Evolutionary conservation across 2,113 vertebrate species (phyloP).

Genomic region (Cettia cetti): DNA sequence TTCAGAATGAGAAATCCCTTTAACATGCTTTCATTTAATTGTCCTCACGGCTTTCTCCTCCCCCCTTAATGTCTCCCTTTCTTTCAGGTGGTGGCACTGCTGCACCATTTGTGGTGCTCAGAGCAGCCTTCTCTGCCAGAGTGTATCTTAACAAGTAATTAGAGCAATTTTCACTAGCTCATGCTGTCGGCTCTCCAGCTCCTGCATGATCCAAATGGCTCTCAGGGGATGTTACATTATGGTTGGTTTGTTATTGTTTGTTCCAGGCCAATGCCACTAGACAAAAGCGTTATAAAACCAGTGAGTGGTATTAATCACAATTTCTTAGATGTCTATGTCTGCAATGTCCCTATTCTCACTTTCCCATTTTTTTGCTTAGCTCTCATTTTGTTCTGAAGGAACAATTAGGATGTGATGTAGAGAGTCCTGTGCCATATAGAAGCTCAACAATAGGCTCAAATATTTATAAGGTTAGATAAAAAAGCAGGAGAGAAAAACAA

Average conservation of each 20-base stretch:
- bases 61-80: conserved; percentile 16
- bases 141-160: conserved; percentile 39
- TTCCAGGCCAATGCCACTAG: conserved; percentile 63
- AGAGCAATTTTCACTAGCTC: conserved; percentile 44
- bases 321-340: conserved; percentile 34
- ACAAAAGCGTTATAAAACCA: conserved; percentile 53
- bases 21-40: not conserved
- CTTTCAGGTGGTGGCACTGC: conserved; percentile 64
- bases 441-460: not conserved
- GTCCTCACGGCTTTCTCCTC: not conserved
- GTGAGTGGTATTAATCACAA: conserved; percentile 48
- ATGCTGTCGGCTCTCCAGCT: conserved; percentile 34
- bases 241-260: conserved; percentile 64
- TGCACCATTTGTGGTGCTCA: conserved; percentile 33
- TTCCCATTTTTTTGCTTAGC: not conserved
- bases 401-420: not conserved
- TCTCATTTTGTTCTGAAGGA: not conserved
- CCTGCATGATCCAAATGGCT: conserved; percentile 54
- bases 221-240: conserved; percentile 59
- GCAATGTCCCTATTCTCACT: not conserved
- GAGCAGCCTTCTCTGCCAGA: not conserved
- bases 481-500: not conserved
- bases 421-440: not conserved
- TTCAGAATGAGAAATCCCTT: not conserved
- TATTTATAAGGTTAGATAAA: not conserved